Conservation (phyloP, 1,140 invertebrate species). For the Magallana gigas region DNA sequence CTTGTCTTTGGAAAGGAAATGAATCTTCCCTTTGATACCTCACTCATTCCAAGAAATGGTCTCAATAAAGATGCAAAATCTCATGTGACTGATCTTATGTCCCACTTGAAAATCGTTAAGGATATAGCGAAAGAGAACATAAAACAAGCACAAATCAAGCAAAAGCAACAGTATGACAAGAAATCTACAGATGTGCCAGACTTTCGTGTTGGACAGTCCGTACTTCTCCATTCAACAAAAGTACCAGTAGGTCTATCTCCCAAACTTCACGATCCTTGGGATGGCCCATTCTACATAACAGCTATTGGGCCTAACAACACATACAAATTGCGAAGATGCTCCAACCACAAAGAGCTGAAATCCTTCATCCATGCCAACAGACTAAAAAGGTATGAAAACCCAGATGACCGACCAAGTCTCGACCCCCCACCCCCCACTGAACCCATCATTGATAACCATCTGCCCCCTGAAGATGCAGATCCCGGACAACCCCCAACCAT, state of each 20-base stretch:
- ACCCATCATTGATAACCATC: not conserved
- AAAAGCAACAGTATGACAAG: conserved; percentile 34
- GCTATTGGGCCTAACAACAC: conserved; percentile 53
- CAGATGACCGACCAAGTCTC: not conserved
- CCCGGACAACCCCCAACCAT: not conserved
- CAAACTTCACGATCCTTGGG: conserved; percentile 49
- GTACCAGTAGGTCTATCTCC: no score
- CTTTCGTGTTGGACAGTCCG: conserved; percentile 44
- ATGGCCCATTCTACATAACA: conserved; percentile 55
- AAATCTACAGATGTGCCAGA: conserved; percentile 40
- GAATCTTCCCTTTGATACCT: conserved; percentile 19
- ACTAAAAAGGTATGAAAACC: conserved; percentile 39
- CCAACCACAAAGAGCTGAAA: not conserved
- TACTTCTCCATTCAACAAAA: conserved; percentile 45
- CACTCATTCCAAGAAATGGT: conserved; percentile 10
- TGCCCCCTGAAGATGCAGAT: not conserved
- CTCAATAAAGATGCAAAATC: conserved; percentile 18
- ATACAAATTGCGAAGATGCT: conserved; percentile 38
- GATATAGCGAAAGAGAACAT: not conserved
- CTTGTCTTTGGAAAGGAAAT: conserved; percentile 54
- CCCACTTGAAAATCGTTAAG: conserved; percentile 5
- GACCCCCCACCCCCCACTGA: not conserved
- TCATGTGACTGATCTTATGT: no score
- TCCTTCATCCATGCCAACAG: conserved; percentile 28
- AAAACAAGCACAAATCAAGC: not conserved